These are phyloP conservation scores for Allolobophora icterica DNA, from an alignment of 2,888 invertebrate species.

Conservation along the genomic window DNA sequence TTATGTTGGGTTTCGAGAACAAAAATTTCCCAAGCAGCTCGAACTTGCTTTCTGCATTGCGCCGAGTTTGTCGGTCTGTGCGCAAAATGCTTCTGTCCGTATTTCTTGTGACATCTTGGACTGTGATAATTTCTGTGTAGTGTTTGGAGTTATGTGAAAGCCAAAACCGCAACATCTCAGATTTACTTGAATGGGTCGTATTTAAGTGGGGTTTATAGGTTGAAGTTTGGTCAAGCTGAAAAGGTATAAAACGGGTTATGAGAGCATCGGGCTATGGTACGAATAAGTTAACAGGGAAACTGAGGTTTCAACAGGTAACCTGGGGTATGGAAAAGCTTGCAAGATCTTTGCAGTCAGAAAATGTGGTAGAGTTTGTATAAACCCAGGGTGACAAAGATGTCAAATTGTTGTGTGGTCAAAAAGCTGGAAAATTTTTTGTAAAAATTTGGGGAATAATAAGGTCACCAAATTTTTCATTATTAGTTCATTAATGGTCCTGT, in stretches of 20 bases:
- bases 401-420: too few species aligned
- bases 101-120: neutral
- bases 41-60: constrained; percentile 6
- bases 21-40: neutral
- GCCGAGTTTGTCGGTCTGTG: neutral
- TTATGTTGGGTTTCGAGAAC: neutral
- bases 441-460: neutral
- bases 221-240: neutral
- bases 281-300: neutral
- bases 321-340: neutral
- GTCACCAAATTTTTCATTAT: neutral
- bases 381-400: neutral
- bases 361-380: neutral
- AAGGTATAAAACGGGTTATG: neutral
- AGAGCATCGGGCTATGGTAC: neutral
- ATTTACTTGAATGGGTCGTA: neutral
- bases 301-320: too few species aligned
- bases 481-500: neutral
- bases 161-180: neutral
- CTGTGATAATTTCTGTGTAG: constrained; percentile 17
- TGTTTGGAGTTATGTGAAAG: neutral
- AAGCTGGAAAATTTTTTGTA: neutral
- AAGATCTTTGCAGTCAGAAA: neutral
- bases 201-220: neutral
- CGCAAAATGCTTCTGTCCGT: neutral